Base-by-base conservation (phyloP, 2,888 invertebrate species). In the Rutpela maculata region DNA sequence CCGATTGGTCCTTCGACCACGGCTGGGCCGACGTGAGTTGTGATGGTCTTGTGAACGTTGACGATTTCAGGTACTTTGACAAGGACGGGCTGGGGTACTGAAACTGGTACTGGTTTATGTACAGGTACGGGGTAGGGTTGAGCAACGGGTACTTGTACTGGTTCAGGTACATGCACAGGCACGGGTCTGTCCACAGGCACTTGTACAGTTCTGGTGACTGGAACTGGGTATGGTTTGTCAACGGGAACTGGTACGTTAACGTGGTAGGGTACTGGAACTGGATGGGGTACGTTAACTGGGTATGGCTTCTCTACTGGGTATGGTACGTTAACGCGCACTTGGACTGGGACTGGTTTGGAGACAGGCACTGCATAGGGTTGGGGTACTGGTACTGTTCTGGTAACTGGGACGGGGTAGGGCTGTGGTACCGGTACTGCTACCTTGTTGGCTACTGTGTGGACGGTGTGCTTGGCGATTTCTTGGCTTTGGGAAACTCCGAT, bases 341-440 rank as follows among this genome's bases (percentile, higher is more conserved):
- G 82, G 0, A 84, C 84, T 78, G 84, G 84, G 22, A 85, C 81
- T n/a, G 84, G 84, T 74, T 76, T 85, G 60, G 83, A 77, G 15
- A 87, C 85, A 26, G 76, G 80, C 3, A 88, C 87, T 12, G 87
- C 84, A 80, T 88, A 86, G 57, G 88, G 88, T 78, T 88, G 86
- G 18, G 88, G 86, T 35, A 88, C 86, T 50, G 84, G 83, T 6
- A 88, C 86, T 11, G 83, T 84, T 78, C 84, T 86, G 50, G 83
- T 84, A 10, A 87, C 84, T 56, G 81, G 79, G 17, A 89, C 88
- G 66, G 88, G 86, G 78, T 87, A 87, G 7, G 88, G 88, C 78
- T 88, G 85, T 22, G 88, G 86, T 69, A 88, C 87, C 31, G 84
- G 80, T n/a, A 88, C 87, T 68, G 85, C 78, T 17, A 86, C 84